These are phyloP conservation scores for Poecile atricapillus DNA, from an alignment of 2,113 vertebrate species.

Conservation along the genomic window DNA sequence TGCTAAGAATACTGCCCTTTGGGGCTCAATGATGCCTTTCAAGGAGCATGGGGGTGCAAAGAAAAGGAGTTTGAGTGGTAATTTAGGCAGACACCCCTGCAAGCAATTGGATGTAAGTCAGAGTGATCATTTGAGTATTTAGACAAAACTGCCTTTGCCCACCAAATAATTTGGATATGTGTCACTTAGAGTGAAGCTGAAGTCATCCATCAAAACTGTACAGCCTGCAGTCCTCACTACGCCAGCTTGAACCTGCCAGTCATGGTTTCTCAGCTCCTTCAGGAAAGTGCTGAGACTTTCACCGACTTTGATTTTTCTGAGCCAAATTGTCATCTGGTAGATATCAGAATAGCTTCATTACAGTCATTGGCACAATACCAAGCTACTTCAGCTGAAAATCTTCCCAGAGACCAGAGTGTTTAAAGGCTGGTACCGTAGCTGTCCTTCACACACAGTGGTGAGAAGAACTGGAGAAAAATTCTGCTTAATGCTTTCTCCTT, in stretches of 20 bases:
- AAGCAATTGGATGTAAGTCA: background rate
- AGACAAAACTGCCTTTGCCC: background rate
- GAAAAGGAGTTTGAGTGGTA: background rate
- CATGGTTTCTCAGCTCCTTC: background rate
- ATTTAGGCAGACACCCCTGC: background rate
- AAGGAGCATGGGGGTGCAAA: background rate
- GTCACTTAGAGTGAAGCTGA: background rate
- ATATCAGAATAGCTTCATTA: slow-evolving; percentile 26
- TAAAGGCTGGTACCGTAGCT: background rate
- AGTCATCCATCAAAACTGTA: background rate
- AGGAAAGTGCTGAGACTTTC: background rate
- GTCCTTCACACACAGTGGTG: background rate
- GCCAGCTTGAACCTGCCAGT: slow-evolving; percentile 33
- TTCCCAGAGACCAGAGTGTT: background rate
- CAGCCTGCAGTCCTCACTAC: background rate
- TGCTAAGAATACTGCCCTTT: background rate
- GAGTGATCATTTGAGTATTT: background rate
- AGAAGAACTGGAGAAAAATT: background rate
- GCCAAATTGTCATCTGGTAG: slow-evolving; percentile 25
- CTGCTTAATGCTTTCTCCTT: background rate
- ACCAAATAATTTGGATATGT: background rate
- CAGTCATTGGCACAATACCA: background rate
- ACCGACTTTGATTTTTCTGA: background rate
- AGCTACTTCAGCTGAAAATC: background rate
- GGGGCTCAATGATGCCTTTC: background rate